Percentiles rank a stretch among this genome's conserved stretches.
phyloP scores from a whole-genome alignment of 2,113 vertebrate species.

The Rhineura floridana region DNA sequence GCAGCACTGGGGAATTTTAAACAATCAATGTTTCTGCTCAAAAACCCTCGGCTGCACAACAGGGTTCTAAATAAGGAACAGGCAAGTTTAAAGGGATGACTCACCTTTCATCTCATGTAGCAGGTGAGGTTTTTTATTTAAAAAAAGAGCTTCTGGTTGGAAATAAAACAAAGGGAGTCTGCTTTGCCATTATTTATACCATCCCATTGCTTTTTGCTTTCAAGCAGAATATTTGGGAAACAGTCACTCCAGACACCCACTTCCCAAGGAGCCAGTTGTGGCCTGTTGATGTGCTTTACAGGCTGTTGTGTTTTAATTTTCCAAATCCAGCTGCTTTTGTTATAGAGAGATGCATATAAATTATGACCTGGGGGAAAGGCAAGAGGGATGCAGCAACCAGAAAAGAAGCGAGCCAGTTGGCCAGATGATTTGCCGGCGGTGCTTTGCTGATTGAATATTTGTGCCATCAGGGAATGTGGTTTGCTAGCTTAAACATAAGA shows the following conservation, averaged over 20 bases:
- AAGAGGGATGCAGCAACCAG: constrained; percentile 9
- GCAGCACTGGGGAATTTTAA: background rate
- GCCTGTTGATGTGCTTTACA: constrained; percentile 28
- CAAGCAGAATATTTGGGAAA: constrained; percentile 31
- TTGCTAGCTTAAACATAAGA: too few relatives aligned
- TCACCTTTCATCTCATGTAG: background rate
- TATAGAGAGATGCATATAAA: constrained; percentile 1
- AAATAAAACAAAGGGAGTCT: background rate
- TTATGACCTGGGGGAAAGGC: background rate
- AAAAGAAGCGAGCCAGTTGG: constrained; percentile 16
- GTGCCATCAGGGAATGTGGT: background rate
- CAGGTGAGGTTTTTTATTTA: background rate
- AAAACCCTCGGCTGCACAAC: background rate
- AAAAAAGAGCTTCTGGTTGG: constrained; percentile 28
- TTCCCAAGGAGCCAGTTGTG: constrained; percentile 28
- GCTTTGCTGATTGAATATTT: constrained; percentile 33
- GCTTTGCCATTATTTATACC: background rate
- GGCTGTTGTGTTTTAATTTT: background rate
- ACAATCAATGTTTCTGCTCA: background rate
- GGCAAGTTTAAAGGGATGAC: background rate
- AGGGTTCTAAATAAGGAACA: background rate
- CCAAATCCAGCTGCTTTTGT: constrained; percentile 5
- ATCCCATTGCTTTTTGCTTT: constrained; percentile 22
- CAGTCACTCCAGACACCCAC: background rate
- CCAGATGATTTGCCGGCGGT: background rate